Evolutionary conservation across 1,140 invertebrate species (phyloP).

Genomic region (Drosophila sproati): DNA sequence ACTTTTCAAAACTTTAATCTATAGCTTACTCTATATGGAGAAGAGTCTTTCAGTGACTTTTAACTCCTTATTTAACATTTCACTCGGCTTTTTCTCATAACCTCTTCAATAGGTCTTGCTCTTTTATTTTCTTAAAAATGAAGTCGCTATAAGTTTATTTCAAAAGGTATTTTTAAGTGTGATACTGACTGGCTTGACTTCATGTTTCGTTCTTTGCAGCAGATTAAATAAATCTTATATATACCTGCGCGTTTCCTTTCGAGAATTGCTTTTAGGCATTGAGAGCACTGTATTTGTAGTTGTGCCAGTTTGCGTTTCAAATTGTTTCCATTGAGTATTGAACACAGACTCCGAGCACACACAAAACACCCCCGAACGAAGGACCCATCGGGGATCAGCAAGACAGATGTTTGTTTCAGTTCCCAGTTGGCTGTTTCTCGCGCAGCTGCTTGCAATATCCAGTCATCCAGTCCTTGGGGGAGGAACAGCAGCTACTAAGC

Average conservation of each 20-base stretch:
- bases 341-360: neutral
- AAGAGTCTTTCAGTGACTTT: too few relatives aligned
- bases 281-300: conserved; percentile 11
- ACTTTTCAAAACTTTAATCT: too few relatives aligned
- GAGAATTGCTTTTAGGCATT: conserved; percentile 12
- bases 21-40: too few relatives aligned
- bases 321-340: conserved; percentile 29
- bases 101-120: too few relatives aligned
- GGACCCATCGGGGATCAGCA: neutral
- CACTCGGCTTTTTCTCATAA: too few relatives aligned
- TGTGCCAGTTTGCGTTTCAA: conserved; percentile 14
- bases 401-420: conserved; percentile 31
- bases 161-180: too few relatives aligned
- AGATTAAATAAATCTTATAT: neutral
- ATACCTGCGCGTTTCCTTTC: conserved; percentile 1
- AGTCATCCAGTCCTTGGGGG: conserved; percentile 28
- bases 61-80: too few relatives aligned
- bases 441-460: conserved; percentile 45
- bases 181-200: neutral
- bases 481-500: conserved; percentile 1
- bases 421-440: neutral
- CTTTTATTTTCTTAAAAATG: too few relatives aligned
- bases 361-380: conserved; percentile 17
- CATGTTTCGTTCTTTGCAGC: neutral
- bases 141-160: too few relatives aligned